Evolutionary conservation across 2,888 invertebrate species (phyloP).

Genomic region (Unio delphinus): DNA sequence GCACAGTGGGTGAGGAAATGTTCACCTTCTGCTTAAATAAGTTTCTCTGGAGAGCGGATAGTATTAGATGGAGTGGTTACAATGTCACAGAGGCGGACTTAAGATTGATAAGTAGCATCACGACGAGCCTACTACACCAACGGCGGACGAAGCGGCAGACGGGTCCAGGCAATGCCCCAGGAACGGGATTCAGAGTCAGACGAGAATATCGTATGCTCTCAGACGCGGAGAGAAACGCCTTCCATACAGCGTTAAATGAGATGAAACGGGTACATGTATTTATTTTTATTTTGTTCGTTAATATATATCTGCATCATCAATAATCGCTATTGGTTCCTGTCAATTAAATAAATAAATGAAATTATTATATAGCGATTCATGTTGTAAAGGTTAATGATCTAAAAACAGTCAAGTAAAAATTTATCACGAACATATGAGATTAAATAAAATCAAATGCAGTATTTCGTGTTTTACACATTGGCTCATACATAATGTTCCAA

Average conservation of each 20-base stretch:
- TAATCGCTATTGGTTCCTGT: no score
- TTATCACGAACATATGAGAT: no score
- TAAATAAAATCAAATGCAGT: no score
- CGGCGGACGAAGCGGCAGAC: slow-evolving; percentile 3
- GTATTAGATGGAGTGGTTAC: slow-evolving; percentile 5
- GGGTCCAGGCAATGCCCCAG: slow-evolving; percentile 5
- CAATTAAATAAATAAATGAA: no score
- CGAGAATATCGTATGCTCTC: slow-evolving; percentile 18
- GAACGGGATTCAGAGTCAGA: slow-evolving; percentile 19
- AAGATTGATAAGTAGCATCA: slow-evolving; percentile 11
- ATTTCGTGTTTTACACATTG: no score
- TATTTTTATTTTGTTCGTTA: no score
- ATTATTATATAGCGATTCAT: no score
- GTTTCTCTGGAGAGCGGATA: slow-evolving; percentile 9
- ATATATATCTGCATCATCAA: no score
- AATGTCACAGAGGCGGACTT: slow-evolving; percentile 13
- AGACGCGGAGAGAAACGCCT: slow-evolving; percentile 15
- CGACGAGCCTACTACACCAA: background rate
- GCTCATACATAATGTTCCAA: no score
- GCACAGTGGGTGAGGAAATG: slow-evolving; percentile 3
- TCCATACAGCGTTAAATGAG: slow-evolving; percentile 14
- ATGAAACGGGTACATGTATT: slow-evolving; percentile 13
- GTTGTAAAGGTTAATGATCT: no score
- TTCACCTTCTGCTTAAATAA: slow-evolving; percentile 7
- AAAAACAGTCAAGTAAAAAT: no score